Evolutionary conservation across 35 echinoderm and acorn worm species (phyloP).

Genomic region (Holothuria glaberrima): DNA sequence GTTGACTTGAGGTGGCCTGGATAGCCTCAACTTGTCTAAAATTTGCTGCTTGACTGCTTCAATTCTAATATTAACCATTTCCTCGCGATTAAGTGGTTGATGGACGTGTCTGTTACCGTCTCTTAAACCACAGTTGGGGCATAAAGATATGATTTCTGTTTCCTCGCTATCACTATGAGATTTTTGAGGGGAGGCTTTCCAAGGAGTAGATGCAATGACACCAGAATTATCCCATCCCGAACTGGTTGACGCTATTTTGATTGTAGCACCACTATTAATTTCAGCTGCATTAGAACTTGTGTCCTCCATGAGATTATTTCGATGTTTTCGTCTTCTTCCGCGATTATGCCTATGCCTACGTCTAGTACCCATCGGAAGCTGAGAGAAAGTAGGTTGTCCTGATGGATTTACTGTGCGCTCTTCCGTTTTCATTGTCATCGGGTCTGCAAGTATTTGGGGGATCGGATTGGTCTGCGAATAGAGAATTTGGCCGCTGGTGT

Average conservation of each 20-base stretch:
- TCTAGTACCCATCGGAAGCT: too few relatives aligned
- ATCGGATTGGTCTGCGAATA: too few relatives aligned
- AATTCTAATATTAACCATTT: slow-evolving; percentile 23
- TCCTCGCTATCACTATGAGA: not conserved
- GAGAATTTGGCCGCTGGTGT: too few relatives aligned
- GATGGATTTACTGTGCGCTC: too few relatives aligned
- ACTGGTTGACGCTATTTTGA: not conserved
- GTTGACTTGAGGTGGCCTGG: slow-evolving; percentile 28
- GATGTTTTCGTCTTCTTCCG: not conserved
- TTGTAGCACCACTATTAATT: slow-evolving; percentile 12
- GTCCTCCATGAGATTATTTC: not conserved
- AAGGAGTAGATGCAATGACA: not conserved
- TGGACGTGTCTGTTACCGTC: not conserved
- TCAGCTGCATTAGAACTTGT: slow-evolving; percentile 46
- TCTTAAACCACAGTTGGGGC: slow-evolving; percentile 30
- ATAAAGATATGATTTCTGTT: slow-evolving; percentile 32
- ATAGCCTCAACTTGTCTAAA: slow-evolving; percentile 35
- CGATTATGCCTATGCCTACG: not conserved
- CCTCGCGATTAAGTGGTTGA: slow-evolving; percentile 10
- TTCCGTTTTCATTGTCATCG: too few relatives aligned
- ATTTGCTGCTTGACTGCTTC: slow-evolving; percentile 50
- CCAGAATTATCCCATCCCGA: not conserved
- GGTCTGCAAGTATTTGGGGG: too few relatives aligned
- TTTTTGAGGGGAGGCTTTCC: not conserved
- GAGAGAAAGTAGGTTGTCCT: too few relatives aligned